Evolutionary conservation across 2,113 vertebrate species (phyloP), one percentile per base, ranked within the genome.

Genomic region (Callocephalon fimbriatum): DNA sequence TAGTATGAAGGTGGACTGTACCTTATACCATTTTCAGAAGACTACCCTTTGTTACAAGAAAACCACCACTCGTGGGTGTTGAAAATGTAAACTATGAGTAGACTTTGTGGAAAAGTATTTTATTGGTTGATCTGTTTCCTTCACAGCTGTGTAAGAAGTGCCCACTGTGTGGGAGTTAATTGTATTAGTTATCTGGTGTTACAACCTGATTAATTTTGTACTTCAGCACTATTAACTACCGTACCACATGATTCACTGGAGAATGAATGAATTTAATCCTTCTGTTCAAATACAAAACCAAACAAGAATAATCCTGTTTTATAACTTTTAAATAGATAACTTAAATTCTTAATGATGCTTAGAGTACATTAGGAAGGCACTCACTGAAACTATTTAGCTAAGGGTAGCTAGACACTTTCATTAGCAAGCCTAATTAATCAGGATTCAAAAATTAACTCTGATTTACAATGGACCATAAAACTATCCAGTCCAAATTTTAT

Each of bases 261-360:
- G 44, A 97, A 96, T 89, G 72, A 88, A 93, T 42, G 12, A 83
- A 92, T 71, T 90, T 95, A 96, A 97, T 95, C 73, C 71, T 20
- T 76, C 27, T 88, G 72, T 90, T 96, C 92, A 96, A 93, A 96
- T 38, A 95, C 18, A 93, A 88, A 93, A 82, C 68, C 65, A 78
- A 97, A 95, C 37, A 79, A 86, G 72, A 96, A 93, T 87, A 97
- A 97, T 85, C 26, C 51, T 63, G 47, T 92, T 97, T 94, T 90
- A 44, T 51, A 90, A 97, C 67, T 97, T 96, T 93, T 84, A 95
- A 97, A 90, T 31, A 95, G 67, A 95, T 89, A 95, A 93, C 71
- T 75, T 90, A 61, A 76, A 80, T 88, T 62, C 79, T 90, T 95
- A 97, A 82, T 66, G 91, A 92, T 90, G 58, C 71, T 90, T 79